Conservation (phyloP, 2,797 vertebrate genomes). For the Propithecus deckenii region DNA sequence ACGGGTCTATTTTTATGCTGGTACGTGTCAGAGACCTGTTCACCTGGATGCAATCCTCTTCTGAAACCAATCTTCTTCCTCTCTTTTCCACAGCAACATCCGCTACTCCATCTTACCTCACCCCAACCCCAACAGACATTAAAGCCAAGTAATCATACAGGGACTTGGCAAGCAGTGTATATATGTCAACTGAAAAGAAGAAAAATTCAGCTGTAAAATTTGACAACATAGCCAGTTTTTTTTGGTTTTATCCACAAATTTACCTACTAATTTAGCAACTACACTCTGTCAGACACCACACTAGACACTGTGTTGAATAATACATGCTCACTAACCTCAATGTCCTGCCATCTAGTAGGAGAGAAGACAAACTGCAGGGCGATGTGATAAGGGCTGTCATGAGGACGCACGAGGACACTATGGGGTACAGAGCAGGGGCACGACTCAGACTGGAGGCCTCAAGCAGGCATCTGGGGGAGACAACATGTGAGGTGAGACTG, state of each 20-base stretch:
- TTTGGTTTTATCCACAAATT: constrained; percentile 19
- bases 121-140: neutral
- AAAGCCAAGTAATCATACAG: neutral
- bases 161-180: neutral
- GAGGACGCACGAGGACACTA: neutral
- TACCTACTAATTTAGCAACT: neutral
- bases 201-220: neutral
- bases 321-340: neutral
- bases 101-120: neutral
- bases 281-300: neutral
- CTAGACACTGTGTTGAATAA: neutral
- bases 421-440: neutral
- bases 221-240: neutral
- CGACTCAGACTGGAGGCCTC: neutral
- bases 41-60: constrained; percentile 14
- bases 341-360: neutral
- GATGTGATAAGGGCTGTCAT: neutral
- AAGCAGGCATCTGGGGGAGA: neutral
- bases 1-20: constrained; percentile 41
- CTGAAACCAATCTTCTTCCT: constrained; percentile 15
- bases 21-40: constrained; percentile 15
- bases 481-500: neutral
- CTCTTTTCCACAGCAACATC: neutral
- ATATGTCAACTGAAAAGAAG: neutral
- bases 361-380: neutral